Evolutionary conservation across 2,888 invertebrate species (phyloP).

Genomic region (Ceriagrion tenellum): DNA sequence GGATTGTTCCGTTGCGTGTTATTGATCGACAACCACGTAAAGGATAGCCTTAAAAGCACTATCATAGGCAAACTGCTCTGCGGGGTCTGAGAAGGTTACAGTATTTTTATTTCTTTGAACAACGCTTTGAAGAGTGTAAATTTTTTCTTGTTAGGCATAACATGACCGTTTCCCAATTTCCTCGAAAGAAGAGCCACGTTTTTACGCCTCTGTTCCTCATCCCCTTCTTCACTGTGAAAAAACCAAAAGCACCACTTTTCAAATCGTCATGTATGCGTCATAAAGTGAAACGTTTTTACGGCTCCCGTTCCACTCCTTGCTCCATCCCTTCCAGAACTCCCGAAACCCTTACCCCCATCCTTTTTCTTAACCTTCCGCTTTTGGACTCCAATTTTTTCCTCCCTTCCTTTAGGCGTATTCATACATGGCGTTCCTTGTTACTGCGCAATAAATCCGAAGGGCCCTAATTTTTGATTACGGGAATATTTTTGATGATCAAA

Average conservation of each 20-base stretch:
- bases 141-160: background rate
- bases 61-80: background rate
- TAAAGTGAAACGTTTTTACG: background rate
- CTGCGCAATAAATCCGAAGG: background rate
- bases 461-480: background rate
- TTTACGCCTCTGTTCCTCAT: background rate
- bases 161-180: background rate
- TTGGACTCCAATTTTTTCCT: background rate
- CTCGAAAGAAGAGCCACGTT: background rate
- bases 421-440: background rate
- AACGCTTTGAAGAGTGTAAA: background rate
- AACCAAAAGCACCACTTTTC: background rate
- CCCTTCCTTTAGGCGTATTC: background rate
- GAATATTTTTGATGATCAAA: background rate
- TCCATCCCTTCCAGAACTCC: background rate
- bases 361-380: background rate
- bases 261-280: conserved; percentile 16
- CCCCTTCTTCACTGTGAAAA: background rate
- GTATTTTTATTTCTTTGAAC: background rate
- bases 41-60: background rate
- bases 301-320: background rate
- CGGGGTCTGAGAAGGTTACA: background rate
- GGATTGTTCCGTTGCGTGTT: background rate
- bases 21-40: background rate
- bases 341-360: background rate